Percentiles rank a stretch among this genome's conserved stretches.
These are phyloP conservation scores for Poeciliopsis occidentalis DNA, from an alignment of 2,113 vertebrate genomes.

Conservation along the genomic window DNA sequence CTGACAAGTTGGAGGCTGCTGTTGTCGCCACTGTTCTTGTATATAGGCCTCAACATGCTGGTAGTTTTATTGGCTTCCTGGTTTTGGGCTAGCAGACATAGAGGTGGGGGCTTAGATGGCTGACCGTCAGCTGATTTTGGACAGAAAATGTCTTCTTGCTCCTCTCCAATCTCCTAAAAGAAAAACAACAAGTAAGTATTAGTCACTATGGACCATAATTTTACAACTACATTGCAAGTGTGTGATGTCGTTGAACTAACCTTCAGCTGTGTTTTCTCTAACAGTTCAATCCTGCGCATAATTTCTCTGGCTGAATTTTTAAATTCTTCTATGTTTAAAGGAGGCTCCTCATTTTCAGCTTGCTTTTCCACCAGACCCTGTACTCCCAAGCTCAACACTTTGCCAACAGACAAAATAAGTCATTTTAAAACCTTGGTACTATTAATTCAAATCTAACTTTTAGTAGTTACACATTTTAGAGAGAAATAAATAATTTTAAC, in stretches of 20 bases:
- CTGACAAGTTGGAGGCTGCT: background rate
- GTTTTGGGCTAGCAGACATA: background rate
- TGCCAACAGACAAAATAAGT: slow-evolving; percentile 8
- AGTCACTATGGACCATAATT: background rate
- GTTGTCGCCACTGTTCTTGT: background rate
- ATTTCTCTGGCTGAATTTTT: slow-evolving; percentile 70
- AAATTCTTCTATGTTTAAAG: slow-evolving; percentile 50
- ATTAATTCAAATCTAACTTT: too few relatives aligned
- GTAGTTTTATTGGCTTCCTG: background rate
- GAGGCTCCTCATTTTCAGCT: slow-evolving; percentile 1
- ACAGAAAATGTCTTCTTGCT: slow-evolving; percentile 4
- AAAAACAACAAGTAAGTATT: background rate
- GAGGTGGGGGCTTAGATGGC: background rate
- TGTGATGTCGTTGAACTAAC: slow-evolving; percentile 19
- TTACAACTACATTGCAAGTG: background rate
- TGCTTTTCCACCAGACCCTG: background rate
- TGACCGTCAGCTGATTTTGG: slow-evolving; percentile 1
- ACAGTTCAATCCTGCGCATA: slow-evolving; percentile 62
- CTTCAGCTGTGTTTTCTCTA: slow-evolving; percentile 66
- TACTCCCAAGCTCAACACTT: slow-evolving; percentile 47
- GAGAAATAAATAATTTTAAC: background rate
- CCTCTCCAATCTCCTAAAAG: slow-evolving; percentile 17
- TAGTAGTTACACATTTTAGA: too few relatives aligned
- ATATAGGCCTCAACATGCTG: background rate
- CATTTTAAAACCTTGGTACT: background rate